These are phyloP conservation scores for Drosophila takahashii DNA, from an alignment of 1,140 invertebrate species.

Conservation along the genomic window DNA sequence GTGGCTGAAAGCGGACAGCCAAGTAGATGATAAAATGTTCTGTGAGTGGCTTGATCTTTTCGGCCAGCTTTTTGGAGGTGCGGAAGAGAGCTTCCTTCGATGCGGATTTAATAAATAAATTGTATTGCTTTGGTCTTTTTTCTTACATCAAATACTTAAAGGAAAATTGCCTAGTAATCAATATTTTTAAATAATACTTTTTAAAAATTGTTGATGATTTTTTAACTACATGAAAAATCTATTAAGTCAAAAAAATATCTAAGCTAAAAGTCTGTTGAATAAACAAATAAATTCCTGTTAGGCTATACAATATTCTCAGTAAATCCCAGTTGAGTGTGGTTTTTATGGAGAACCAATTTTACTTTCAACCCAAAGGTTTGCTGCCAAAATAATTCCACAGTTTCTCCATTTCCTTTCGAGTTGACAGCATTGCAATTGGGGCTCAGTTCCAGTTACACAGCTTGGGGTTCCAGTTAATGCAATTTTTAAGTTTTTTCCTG, in stretches of 20 bases:
- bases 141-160: background rate
- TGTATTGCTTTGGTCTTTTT: background rate
- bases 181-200: too few relatives aligned
- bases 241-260: too few relatives aligned
- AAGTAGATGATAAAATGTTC: constrained; percentile 15
- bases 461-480: constrained; percentile 19
- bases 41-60: constrained; percentile 25
- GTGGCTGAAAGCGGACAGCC: constrained; percentile 63
- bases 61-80: background rate
- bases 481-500: constrained; percentile 18
- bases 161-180: too few relatives aligned
- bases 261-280: too few relatives aligned
- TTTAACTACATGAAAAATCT: too few relatives aligned
- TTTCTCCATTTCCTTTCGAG: constrained; percentile 11
- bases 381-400: background rate
- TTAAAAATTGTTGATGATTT: too few relatives aligned
- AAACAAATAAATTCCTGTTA: too few relatives aligned
- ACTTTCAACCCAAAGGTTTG: too few relatives aligned
- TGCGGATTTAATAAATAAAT: background rate
- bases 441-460: background rate
- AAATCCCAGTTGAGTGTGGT: too few relatives aligned
- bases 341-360: too few relatives aligned
- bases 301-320: too few relatives aligned
- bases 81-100: background rate
- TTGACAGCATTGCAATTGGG: background rate